Evolutionary conservation across 2,888 invertebrate genomes (phyloP), one percentile per base, ranked within the genome.

Genomic region (Ectemnius continuus): DNA sequence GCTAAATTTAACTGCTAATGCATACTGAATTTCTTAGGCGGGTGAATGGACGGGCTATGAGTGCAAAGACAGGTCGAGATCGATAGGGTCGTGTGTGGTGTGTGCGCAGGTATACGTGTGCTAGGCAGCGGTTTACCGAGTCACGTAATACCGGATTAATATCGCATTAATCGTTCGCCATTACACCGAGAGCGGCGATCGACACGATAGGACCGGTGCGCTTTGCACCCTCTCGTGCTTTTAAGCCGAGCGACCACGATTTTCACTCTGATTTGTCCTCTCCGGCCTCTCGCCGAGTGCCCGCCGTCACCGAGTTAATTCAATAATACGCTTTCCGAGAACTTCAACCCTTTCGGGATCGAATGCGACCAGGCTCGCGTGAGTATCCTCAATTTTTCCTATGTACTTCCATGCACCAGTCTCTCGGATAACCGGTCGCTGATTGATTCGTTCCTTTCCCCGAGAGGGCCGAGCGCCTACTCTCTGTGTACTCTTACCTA

Each of bases 381-480:
- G 85, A 76, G 79, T 84, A 79, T 83, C 66, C 68, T 76, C 81
- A 79, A 86, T 86, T 84, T 84, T 74, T 65, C 68, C 73, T n/a
- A 18, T n/a, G 18, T 36, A 47, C 26, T 46, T 64, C 60, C 36
- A 36, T 36, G 64, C 20, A 14, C 57, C 48, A 48, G 69, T 58
- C 56, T 57, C 47, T 13, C 56, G 28, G 28, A 63, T 68, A 36
- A 36, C 8, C 36, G 36, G 57, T 45, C 47, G 71, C 66, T 62
- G 46, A 67, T 74, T 67, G 61, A 70, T 70, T 76, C 67, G 62
- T 18, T 61, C 23, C 28, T 58, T 59, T 20, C 47, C 2, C 18
- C 3, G 14, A 45, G 60, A 47, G 61, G 8, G 36, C 36, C 36
- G 36, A 11, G 8, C 36, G 8, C 6, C 11, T 11, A 36, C 36